phyloP scores from a whole-genome alignment of 2,888 invertebrate genomes.

The Parasteatoda lunata region DNA sequence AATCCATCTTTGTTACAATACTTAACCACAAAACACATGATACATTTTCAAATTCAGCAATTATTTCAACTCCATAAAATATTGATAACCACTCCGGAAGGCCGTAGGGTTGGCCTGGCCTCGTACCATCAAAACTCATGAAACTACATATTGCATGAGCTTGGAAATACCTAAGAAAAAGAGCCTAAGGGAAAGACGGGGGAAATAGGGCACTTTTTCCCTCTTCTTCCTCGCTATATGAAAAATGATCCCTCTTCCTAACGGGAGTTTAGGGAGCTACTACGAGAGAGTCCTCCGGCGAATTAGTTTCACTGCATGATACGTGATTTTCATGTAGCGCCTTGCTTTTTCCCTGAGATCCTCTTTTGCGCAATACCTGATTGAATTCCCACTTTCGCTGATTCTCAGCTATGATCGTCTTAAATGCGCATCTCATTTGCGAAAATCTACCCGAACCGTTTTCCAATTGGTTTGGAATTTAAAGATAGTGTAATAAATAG shows the following conservation, averaged over 20 bases:
- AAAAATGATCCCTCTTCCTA: no score
- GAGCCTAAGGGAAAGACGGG: no score
- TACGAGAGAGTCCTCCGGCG: conserved; percentile 21
- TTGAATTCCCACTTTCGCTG: conserved; percentile 30
- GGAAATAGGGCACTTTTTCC: no score
- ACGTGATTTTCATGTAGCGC: conserved; percentile 46
- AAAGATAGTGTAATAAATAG: no score
- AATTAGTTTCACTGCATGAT: conserved; percentile 44
- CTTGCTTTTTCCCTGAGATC: background rate
- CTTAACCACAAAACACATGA: no score
- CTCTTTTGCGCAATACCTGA: conserved; percentile 6
- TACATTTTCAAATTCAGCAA: background rate
- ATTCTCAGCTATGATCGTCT: conserved; percentile 14
- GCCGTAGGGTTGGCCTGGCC: background rate
- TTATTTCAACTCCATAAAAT: conserved; percentile 16
- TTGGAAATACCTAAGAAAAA: no score
- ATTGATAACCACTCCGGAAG: conserved; percentile 15
- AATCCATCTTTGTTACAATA: no score
- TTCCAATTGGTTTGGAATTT: no score
- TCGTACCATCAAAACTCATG: background rate
- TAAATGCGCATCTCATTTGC: conserved; percentile 21
- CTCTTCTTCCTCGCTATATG: no score
- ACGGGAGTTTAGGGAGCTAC: conserved; percentile 39
- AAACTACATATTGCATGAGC: no score
- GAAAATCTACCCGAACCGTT: background rate